These are phyloP conservation scores for Littorina saxatilis DNA, from an alignment of 1,140 invertebrate species.

Conservation along the genomic window DNA sequence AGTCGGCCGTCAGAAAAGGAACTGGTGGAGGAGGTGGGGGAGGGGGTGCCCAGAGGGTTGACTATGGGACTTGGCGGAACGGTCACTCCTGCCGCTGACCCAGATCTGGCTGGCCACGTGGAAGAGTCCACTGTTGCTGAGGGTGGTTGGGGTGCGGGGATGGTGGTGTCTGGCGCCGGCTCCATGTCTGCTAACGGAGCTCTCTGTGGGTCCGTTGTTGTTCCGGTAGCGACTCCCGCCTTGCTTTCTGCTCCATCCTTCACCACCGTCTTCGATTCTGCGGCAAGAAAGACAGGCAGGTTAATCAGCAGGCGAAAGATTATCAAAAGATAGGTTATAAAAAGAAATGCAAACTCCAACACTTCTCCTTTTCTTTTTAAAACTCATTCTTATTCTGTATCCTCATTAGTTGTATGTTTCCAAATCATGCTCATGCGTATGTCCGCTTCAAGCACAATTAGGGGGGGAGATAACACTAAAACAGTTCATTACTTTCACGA, in stretches of 20 bases:
- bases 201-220: not conserved
- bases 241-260: not conserved
- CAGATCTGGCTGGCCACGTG: constrained; percentile 19
- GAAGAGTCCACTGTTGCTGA: constrained; percentile 3
- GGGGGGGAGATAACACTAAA: too few relatives aligned
- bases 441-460: too few relatives aligned
- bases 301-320: too few relatives aligned
- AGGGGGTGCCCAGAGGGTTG: constrained; percentile 30
- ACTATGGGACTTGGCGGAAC: constrained; percentile 41
- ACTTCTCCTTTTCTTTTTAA: too few relatives aligned
- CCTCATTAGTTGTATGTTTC: too few relatives aligned
- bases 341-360: too few relatives aligned
- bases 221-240: not conserved
- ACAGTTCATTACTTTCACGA: too few relatives aligned
- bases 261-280: constrained; percentile 25
- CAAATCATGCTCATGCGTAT: too few relatives aligned
- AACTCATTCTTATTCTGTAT: too few relatives aligned
- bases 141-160: not conserved
- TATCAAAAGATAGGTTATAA: too few relatives aligned
- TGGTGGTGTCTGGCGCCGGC: constrained; percentile 5
- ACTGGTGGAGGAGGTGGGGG: constrained; percentile 21
- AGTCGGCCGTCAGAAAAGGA: constrained; percentile 5
- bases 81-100: constrained; percentile 7
- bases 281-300: not conserved
- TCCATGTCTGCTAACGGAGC: constrained; percentile 6